Evolutionary conservation across 2,888 invertebrate species (phyloP), one percentile per base, ranked within the genome.

Genomic region (Ypsolopha sequella): DNA sequence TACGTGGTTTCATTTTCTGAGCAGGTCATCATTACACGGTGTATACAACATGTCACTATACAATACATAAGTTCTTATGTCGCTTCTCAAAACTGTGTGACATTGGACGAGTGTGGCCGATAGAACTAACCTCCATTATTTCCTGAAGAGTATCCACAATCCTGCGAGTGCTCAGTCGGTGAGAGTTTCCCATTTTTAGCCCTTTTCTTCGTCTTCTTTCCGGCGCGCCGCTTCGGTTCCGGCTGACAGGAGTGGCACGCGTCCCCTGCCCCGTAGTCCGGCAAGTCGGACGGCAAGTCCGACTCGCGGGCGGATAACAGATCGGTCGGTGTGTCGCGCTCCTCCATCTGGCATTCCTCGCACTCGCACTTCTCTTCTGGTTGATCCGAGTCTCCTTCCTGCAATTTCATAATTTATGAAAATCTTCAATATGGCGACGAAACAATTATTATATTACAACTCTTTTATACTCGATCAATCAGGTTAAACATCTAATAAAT

Each of bases 61-160:
- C n/a, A n/a, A n/a, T n/a, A n/a, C n/a, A n/a, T n/a, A n/a, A 24
- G 24, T 24, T 24, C 24, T 24, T 24, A 24, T 24, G 4, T 24
- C 24, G 4, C 24, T 24, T 24, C 2, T 24, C 24, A 24, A 24
- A 4, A 24, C 24, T 2, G 24, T 24, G 24, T 24, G 4, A 24
- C 2, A 3, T 24, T 24, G 24, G 24, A 24, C 2, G 24, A 3
- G 24, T 24, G 24, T 24, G 24, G n/a, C n/a, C n/a, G n/a, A n/a
- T n/a, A n/a, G n/a, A 2, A 24, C 24, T 24, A 24, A 24, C 24
- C 24, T 24, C 24, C 24, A 24, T 24, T 24, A 24, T 24, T 96
- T 6, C 49, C 49, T 33, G 54, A 54, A 6, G 94, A 95, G 73
- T 96, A 96, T 41, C 96, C 96, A 65, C 93, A 95, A 80, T 96